phyloP scores from a whole-genome alignment of 2,113 vertebrate species.

The Xyliphius kryptos region DNA sequence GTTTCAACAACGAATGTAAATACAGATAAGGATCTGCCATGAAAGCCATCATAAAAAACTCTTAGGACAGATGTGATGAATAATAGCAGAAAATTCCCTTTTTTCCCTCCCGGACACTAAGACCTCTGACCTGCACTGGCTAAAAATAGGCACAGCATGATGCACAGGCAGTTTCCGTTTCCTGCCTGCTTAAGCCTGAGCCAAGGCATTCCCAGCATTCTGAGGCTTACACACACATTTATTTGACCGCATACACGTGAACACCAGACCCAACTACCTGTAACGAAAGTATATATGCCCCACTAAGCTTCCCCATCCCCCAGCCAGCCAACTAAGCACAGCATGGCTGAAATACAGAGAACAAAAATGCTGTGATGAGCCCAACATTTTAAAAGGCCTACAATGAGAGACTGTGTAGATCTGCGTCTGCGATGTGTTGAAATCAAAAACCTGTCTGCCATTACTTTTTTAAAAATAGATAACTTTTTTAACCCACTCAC shows the following conservation, averaged over 20 bases:
- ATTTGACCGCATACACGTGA: constrained; percentile 5
- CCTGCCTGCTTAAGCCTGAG: constrained; percentile 53
- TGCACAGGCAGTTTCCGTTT: constrained; percentile 61
- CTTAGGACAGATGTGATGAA: constrained; percentile 42
- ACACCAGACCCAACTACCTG: constrained; percentile 26
- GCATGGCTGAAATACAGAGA: constrained; percentile 23
- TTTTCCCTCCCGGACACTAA: constrained; percentile 47
- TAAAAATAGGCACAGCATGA: constrained; percentile 70
- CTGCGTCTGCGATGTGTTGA: constrained; percentile 6
- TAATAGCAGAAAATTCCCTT: constrained; percentile 54
- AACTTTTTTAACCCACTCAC: too few species aligned
- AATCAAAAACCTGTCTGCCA: background rate
- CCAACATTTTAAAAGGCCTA: constrained; percentile 3
- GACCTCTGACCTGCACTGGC: constrained; percentile 56
- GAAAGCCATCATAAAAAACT: constrained; percentile 40
- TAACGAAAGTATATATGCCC: constrained; percentile 16
- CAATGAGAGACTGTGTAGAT: background rate
- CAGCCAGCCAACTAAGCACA: constrained; percentile 1
- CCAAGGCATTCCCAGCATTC: constrained; percentile 46
- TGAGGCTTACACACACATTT: constrained; percentile 23
- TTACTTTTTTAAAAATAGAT: background rate
- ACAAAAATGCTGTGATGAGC: constrained; percentile 20
- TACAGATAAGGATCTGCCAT: background rate
- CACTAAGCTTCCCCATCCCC: background rate
- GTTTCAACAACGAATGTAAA: too few species aligned